Evolutionary conservation across 2,797 vertebrate genomes (phyloP).

Genomic region (Clarias platycephalus): DNA sequence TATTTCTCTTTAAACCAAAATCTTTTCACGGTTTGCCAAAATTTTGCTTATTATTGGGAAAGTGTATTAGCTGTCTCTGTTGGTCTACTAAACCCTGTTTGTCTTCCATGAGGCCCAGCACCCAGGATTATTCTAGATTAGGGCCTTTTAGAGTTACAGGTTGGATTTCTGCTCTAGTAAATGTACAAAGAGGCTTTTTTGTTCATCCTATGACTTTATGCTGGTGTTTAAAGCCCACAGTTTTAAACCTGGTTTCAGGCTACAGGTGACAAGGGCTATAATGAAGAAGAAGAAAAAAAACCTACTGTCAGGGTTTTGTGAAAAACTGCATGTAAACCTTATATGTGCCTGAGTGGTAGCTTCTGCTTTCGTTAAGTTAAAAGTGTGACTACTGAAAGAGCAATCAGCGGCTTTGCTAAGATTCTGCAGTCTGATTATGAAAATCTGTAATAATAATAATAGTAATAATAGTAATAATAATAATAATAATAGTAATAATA

Average conservation of each 20-base stretch:
- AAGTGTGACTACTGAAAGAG: neutral
- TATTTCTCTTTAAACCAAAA: conserved; percentile 62
- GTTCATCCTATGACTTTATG: conserved; percentile 24
- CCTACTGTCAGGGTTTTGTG: neutral
- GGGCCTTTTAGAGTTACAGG: conserved; percentile 13
- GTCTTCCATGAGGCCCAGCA: conserved; percentile 9
- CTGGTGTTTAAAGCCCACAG: conserved; percentile 43
- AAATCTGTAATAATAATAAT: neutral
- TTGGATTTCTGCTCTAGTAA: neutral
- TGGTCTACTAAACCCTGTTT: conserved; percentile 42
- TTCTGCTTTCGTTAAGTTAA: conserved; percentile 12
- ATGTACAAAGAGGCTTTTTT: conserved; percentile 14
- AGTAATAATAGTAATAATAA: neutral
- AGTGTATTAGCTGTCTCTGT: neutral
- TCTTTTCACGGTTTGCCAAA: conserved; percentile 63
- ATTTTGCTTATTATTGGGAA: conserved; percentile 24
- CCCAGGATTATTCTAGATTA: neutral
- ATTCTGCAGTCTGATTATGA: neutral
- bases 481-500: neutral
- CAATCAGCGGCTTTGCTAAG: neutral
- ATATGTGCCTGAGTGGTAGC: conserved; percentile 26
- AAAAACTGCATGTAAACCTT: conserved; percentile 21
- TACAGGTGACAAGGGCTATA: neutral
- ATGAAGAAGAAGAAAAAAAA: neutral
- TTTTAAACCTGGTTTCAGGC: neutral